Evolutionary conservation across 2,888 invertebrate species (phyloP), one percentile per base, ranked within the genome.

Genomic region (Drosophila kokeensis): DNA sequence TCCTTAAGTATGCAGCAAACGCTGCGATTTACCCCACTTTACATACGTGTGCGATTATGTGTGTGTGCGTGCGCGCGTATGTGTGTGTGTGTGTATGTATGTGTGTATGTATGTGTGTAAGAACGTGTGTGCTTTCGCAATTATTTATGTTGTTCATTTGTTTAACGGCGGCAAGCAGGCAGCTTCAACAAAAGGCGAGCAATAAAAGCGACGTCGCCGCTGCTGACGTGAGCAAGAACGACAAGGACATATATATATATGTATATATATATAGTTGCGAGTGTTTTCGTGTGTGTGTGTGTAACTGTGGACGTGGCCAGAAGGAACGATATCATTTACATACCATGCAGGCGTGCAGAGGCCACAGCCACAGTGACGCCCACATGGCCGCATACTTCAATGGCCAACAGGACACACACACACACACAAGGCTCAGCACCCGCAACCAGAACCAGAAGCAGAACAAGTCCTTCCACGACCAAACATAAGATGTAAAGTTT

Each of bases 301-400:
- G 57, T 62, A 27, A 29, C 45, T 42, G 66, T 66, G 76, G 53
- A 78, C 77, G 68, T 69, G 74, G 76, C 76, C 68, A 69, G 75
- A 88, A 87, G 84, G 78, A 90, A 90, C 90, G 90, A 85, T 84
- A 90, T 89, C 87, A 90, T 87, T 87, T 87, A 82, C 90, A 90
- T 90, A 90, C 90, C 79, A 90, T 71, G 75, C 79, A 79, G 80
- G 83, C 81, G 71, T 68, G 55, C 38, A 54, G 65, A 68, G 69
- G 71, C 75, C 81, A 69, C 81, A 79, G 81, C 81, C 73, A 79
- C 82, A 80, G 79, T 81, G 79, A 81, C 79, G 79, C 79, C 82
- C 79, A 79, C 79, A 79, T 81, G 68, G 78, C 78, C 78, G 53
- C 81, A 81, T 60, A 73, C 78, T 62, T 76, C 81, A 81, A 81